Evolutionary conservation across 2,888 invertebrate species (phyloP), one percentile per base, ranked within the genome.

Genomic region (Apomyelois bistriatella): DNA sequence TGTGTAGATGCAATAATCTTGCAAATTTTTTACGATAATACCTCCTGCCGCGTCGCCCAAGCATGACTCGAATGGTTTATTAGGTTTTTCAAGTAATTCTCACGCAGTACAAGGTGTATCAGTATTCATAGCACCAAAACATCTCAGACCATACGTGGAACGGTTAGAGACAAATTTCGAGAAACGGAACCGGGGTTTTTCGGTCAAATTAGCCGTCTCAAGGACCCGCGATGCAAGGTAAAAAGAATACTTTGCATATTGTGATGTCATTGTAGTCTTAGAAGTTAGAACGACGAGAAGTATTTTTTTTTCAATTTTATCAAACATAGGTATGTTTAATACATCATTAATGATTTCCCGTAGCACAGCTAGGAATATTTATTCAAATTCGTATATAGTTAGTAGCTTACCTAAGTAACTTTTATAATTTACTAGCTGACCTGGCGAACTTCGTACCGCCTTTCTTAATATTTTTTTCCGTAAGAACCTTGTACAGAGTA

Each of bases 131-230:
- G 43, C 63, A 59, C 58, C 43, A 42, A 52, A 58, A 37, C 78
- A 82, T 81, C 79, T 79, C 62, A 62, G 58, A 64, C 59, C 57
- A 64, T 83, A 79, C 77, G 68, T 71, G 73, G 78, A 80, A 79
- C 70, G 67, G 65, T 71, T 74, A 68, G 70, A 59, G 70, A 66
- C 67, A 65, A 70, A 74, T 82, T 82, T 76, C 74, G 60, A 79
- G 81, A 80, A 85, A 70, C 74, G 72, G 77, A 76, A 78, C 76
- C 69, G 59, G 60, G 62, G 59, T 62, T 71, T 68, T 68, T 72
- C 68, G 66, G 64, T 68, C 74, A 79, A 84, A 80, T 86, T 78
- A 76, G 74, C 66, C 65, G 74, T 72, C 70, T 78, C 85, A 82
- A 84, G 85, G 82, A 68, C 72, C 41, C 53, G 70, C 68, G 62